Evolutionary conservation across 2,888 invertebrate genomes (phyloP), one percentile per base, ranked within the genome.

Genomic region (Hirtodrosophila confusa): DNA sequence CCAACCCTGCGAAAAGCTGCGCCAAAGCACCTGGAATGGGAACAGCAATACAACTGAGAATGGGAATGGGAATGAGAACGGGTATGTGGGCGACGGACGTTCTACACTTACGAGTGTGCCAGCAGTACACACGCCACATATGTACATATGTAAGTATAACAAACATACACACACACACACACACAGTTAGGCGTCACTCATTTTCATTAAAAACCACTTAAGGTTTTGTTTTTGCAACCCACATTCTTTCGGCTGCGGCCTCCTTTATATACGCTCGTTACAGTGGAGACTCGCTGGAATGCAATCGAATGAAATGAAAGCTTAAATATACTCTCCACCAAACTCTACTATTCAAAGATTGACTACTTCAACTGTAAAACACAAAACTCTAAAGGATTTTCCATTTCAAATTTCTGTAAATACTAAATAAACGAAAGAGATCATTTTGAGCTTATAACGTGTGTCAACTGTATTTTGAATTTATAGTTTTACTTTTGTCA

Each of bases 131-230:
- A 62, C 51, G 55, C 62, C 57, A 49, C 45, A 60, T 57, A 17
- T 17, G 17, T 17, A 17, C 2, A 2, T 17, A 17, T 1, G 17
- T 17, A 61, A 64, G 60, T 68, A 61, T 53, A 63, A 60, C 65
- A 49, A 31, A 37, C 45, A 60, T 10, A 61, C 35, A 53, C 24
- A 17, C 35, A 60, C 44, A 37, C 31, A 49, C 49, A 54, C 31
- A 53, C 33, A 62, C 33, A 66, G 48, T 72, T 27, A 75, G 51
- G 48, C 69, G 60, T 60, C 77, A 65, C 66, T 82, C 65, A 75
- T 74, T 87, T 82, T 88, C 71, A 83, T 88, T 86, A 86, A 82
- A 83, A 84, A 74, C 83, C 80, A 75, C 86, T 88, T 86, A 64
- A 84, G 75, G 87, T 74, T 78, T 77, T 77, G 61, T 77, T 77